A percentile compares a stretch with the other conserved stretches of the same genome.
Conservation (phyloP, 2,888 invertebrate species). For the Platycheirus albimanus region DNA sequence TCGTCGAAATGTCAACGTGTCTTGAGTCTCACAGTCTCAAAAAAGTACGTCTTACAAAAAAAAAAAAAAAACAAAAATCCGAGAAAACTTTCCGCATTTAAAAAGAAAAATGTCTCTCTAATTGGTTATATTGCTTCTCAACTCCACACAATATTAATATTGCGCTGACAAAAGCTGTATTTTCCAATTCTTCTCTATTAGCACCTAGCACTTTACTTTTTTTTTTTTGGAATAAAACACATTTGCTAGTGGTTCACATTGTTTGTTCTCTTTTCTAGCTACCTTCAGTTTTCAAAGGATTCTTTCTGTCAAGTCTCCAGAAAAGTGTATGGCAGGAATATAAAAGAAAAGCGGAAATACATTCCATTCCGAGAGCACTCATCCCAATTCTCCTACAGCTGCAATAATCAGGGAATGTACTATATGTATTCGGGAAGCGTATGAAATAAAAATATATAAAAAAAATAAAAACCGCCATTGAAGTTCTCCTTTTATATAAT, state of each 20-base stretch:
- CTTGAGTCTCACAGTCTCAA: too few relatives aligned
- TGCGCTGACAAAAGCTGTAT: not conserved
- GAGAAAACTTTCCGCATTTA: too few relatives aligned
- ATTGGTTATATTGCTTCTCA: too few relatives aligned
- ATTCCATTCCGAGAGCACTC: slow-evolving; percentile 19
- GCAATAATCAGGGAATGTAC: slow-evolving; percentile 23
- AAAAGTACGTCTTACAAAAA: too few relatives aligned
- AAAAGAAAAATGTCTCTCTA: too few relatives aligned
- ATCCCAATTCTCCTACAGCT: slow-evolving; percentile 10
- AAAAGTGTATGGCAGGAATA: not conserved
- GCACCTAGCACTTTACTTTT: slow-evolving; percentile 1
- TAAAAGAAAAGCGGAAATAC: slow-evolving; percentile 38
- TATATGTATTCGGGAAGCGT: slow-evolving; percentile 25
- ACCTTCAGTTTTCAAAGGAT: not conserved
- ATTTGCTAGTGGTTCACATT: slow-evolving; percentile 4
- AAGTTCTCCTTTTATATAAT: slow-evolving; percentile 54
- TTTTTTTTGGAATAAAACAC: slow-evolving; percentile 17
- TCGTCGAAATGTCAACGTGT: too few relatives aligned
- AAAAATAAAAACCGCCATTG: slow-evolving; percentile 31
- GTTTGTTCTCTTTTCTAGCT: slow-evolving; percentile 8
- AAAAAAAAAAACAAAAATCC: too few relatives aligned
- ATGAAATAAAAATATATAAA: slow-evolving; percentile 3
- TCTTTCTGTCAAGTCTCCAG: slow-evolving; percentile 6
- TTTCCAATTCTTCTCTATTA: not conserved
- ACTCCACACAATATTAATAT: slow-evolving; percentile 8